A percentile compares a stretch with the other conserved stretches of the same genome.
phyloP scores from a whole-genome alignment of 2,113 vertebrate genomes.

The Tonatia bakeri region DNA sequence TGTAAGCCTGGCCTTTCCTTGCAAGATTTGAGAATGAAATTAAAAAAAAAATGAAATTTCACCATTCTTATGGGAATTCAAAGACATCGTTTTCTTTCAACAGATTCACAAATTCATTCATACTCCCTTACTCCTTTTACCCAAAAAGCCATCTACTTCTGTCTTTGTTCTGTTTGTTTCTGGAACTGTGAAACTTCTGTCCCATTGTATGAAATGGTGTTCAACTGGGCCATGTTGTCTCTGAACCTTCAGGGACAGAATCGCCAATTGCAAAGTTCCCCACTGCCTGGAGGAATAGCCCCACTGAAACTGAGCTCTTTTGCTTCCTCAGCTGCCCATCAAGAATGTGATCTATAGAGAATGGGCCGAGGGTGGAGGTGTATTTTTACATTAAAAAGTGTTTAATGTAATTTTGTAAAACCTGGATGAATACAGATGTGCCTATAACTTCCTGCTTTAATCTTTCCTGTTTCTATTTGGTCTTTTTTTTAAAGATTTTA shows the following conservation, averaged over 20 bases:
- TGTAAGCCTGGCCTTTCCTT: conserved; percentile 1
- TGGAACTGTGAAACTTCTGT: neutral
- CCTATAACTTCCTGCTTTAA: neutral
- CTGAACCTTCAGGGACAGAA: neutral
- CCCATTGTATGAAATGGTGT: neutral
- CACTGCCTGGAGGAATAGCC: neutral
- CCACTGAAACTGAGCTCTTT: neutral
- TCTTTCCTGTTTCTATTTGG: neutral
- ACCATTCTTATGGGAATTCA: conserved; percentile 6
- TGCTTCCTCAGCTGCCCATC: neutral
- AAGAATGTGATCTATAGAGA: neutral
- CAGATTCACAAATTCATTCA: neutral
- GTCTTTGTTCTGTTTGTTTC: neutral
- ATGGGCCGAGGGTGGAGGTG: neutral
- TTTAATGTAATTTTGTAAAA: neutral
- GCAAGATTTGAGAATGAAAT: neutral
- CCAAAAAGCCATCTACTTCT: neutral
- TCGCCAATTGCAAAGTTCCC: neutral
- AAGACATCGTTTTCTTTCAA: neutral
- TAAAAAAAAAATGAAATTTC: neutral
- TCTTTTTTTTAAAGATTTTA: neutral
- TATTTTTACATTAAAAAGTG: neutral
- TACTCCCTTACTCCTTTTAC: neutral
- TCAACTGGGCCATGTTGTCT: neutral
- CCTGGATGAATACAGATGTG: neutral